These are phyloP conservation scores for Simalia tracyae DNA, from an alignment of 2,797 vertebrate genomes.

Conservation along the genomic window DNA sequence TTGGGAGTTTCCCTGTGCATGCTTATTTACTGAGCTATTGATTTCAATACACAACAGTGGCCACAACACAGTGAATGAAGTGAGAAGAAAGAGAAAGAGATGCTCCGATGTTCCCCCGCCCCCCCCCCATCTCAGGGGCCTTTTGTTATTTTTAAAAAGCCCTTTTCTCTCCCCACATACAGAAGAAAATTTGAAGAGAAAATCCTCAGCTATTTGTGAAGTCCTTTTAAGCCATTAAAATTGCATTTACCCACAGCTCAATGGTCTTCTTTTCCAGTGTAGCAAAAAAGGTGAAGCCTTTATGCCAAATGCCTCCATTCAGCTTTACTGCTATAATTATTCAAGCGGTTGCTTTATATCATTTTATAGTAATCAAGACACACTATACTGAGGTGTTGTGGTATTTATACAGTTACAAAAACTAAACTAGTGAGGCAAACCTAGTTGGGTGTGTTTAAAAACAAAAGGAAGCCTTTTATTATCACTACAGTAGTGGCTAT, in stretches of 20 bases:
- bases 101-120: too few relatives aligned
- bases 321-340: neutral
- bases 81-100: too few relatives aligned
- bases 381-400: neutral
- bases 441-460: neutral
- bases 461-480: neutral
- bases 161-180: neutral
- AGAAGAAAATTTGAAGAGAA: neutral
- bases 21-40: too few relatives aligned
- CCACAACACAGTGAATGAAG: too few relatives aligned
- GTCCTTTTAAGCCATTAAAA: neutral
- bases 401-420: neutral
- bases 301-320: neutral
- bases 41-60: too few relatives aligned
- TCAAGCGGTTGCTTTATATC: neutral
- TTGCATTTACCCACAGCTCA: neutral
- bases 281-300: neutral
- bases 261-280: neutral
- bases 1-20: too few relatives aligned
- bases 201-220: neutral
- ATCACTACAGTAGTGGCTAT: neutral
- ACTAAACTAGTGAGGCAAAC: neutral
- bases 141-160: too few relatives aligned
- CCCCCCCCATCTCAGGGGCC: too few relatives aligned
- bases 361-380: too few relatives aligned